Conservation (phyloP, 2,888 invertebrate genomes). For the Julus scandinavius region DNA sequence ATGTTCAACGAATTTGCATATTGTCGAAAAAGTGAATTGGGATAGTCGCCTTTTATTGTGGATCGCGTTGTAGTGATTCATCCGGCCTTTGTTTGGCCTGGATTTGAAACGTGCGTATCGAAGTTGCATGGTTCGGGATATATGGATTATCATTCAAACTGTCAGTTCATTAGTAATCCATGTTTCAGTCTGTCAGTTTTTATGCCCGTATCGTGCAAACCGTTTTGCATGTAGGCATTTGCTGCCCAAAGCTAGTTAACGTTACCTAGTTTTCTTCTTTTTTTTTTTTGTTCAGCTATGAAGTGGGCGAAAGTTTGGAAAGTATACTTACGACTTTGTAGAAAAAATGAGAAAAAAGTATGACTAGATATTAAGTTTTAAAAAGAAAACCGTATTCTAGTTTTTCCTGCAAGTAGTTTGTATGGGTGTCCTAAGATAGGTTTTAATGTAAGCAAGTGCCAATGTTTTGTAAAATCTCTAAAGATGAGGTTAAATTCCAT, state of each 20-base stretch:
- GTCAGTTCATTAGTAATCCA: slow-evolving; percentile 39
- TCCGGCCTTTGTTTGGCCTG: not conserved
- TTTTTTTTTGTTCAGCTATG: no score
- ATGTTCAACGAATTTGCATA: not conserved
- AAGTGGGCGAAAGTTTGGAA: no score
- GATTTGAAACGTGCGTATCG: not conserved
- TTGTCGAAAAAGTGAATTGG: not conserved
- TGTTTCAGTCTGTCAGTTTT: slow-evolving; percentile 38
- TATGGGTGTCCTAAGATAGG: no score
- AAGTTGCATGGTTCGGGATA: not conserved
- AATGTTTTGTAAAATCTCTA: no score
- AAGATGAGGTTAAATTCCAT: no score
- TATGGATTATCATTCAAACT: slow-evolving; percentile 39
- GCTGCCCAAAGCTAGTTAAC: slow-evolving; percentile 15
- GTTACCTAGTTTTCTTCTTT: not conserved
- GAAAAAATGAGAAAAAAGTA: no score
- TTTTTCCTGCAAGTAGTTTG: no score
- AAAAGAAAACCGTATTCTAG: no score
- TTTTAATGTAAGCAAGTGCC: no score
- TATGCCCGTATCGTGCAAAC: not conserved
- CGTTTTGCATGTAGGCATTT: not conserved
- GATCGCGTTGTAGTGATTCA: slow-evolving; percentile 29
- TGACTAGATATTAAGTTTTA: no score
- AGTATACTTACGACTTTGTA: no score
- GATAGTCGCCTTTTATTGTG: not conserved